phyloP scores from a whole-genome alignment of 2,888 invertebrate genomes.

The Dioctria rufipes region DNA sequence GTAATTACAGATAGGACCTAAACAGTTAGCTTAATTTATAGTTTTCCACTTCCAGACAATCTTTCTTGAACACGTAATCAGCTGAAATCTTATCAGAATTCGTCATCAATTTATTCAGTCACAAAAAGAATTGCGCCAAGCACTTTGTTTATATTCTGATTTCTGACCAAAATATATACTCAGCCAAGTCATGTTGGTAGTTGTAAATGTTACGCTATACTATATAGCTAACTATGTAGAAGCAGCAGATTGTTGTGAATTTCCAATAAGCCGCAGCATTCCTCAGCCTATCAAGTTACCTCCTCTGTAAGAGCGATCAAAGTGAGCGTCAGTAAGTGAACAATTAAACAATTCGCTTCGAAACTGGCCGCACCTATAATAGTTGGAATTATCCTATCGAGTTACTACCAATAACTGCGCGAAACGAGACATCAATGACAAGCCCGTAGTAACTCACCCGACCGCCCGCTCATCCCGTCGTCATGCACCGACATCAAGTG shows the following conservation, averaged over 20 bases:
- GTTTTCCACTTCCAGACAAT: too few relatives aligned
- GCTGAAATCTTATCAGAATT: too few relatives aligned
- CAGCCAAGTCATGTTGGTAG: too few relatives aligned
- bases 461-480: neutral
- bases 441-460: neutral
- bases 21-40: too few relatives aligned
- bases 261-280: conserved; percentile 9
- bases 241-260: conserved; percentile 4
- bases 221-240: neutral
- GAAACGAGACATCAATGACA: neutral
- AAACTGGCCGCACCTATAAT: conserved; percentile 18
- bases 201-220: too few relatives aligned
- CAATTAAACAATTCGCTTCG: conserved; percentile 25
- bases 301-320: neutral
- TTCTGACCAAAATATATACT: too few relatives aligned
- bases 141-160: too few relatives aligned
- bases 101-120: too few relatives aligned
- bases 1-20: too few relatives aligned
- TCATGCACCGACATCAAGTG: too few relatives aligned
- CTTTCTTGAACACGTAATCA: too few relatives aligned
- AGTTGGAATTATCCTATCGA: conserved; percentile 6
- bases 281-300: neutral
- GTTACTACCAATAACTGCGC: neutral
- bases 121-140: too few relatives aligned
- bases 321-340: conserved; percentile 15